Evolutionary conservation across 2,113 vertebrate species (phyloP).

Genomic region (Pagrus major): DNA sequence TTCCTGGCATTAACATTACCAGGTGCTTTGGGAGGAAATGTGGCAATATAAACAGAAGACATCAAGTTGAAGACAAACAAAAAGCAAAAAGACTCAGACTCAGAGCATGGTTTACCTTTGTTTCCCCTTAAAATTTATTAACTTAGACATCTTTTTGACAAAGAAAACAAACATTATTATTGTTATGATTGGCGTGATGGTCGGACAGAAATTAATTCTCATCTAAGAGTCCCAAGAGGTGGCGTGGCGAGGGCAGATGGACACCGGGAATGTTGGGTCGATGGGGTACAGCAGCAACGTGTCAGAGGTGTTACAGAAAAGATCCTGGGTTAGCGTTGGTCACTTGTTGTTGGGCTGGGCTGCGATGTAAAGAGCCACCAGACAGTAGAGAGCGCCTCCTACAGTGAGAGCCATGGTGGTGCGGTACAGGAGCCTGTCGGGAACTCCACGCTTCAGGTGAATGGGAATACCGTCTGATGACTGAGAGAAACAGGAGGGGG

Average conservation of each 20-base stretch:
- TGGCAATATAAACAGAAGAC: neutral
- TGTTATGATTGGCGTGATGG: constrained; percentile 20
- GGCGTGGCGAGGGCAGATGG: constrained; percentile 15
- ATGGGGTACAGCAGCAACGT: constrained; percentile 17
- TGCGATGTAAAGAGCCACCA: constrained; percentile 93
- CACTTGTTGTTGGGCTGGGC: constrained; percentile 85
- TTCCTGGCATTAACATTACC: no score
- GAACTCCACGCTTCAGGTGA: constrained; percentile 91
- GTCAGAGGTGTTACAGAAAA: constrained; percentile 4
- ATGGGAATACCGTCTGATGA: constrained; percentile 89
- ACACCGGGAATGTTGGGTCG: constrained; percentile 18
- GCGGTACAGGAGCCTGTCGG: constrained; percentile 93
- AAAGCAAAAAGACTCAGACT: neutral
- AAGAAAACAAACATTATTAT: constrained; percentile 42
- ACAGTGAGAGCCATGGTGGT: constrained; percentile 97
- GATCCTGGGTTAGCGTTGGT: constrained; percentile 21
- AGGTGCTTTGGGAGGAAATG: no score
- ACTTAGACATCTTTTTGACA: constrained; percentile 64
- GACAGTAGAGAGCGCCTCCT: constrained; percentile 93
- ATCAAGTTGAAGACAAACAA: neutral
- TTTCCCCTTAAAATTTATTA: constrained; percentile 69
- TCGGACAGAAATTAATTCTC: constrained; percentile 20
- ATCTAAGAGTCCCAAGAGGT: constrained; percentile 58
- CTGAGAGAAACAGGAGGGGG: constrained; percentile 69
- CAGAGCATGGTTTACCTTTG: constrained; percentile 13